Conservation (phyloP, 2,113 vertebrate genomes). For the Mobula birostris region DNA sequence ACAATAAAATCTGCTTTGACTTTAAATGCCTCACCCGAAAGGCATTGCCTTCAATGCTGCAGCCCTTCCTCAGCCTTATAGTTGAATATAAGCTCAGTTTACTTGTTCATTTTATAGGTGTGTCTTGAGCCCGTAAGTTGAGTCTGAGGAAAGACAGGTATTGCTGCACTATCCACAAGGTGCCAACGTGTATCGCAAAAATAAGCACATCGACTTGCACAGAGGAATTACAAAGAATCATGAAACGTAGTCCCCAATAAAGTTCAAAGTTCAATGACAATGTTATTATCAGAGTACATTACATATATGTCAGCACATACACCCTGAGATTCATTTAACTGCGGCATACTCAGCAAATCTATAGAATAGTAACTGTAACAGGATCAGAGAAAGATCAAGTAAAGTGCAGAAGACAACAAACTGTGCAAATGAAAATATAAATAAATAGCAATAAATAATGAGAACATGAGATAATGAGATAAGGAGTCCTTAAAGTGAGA, state of each 20-base stretch:
- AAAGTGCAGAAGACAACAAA: too few species aligned
- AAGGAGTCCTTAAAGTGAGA: too few species aligned
- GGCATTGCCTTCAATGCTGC: neutral
- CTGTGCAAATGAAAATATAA: too few species aligned
- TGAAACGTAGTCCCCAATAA: neutral
- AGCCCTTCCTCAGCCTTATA: neutral
- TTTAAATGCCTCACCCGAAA: neutral
- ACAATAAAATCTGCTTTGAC: too few species aligned
- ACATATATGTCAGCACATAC: too few species aligned
- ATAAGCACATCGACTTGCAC: neutral
- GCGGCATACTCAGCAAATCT: too few species aligned
- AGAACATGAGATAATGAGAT: too few species aligned
- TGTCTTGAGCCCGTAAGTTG: neutral
- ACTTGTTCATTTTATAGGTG: neutral
- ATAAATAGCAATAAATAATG: too few species aligned
- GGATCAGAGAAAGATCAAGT: too few species aligned
- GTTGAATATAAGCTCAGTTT: neutral
- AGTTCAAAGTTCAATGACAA: neutral
- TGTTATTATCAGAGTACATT: too few species aligned
- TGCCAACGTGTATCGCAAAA: neutral
- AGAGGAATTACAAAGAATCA: neutral
- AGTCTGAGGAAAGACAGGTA: neutral
- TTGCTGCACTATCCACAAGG: neutral
- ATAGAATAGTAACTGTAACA: too few species aligned
- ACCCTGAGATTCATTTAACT: too few species aligned